A percentile compares a stretch with the other conserved stretches of the same genome.
Conservation (phyloP, 2,888 invertebrate genomes). For the Sussaba pulchella region DNA sequence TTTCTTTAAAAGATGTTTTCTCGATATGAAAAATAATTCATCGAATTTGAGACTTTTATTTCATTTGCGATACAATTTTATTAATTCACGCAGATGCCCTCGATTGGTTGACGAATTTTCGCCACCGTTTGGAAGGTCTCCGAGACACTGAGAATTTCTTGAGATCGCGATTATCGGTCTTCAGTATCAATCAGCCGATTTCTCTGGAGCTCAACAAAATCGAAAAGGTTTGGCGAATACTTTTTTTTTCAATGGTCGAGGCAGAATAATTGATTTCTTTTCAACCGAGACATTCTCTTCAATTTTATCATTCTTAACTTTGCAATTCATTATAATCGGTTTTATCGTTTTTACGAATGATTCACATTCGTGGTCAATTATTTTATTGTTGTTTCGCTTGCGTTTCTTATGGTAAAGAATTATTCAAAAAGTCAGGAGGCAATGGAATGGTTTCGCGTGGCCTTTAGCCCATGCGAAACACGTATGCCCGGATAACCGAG, state of each 20-base stretch:
- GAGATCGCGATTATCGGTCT: constrained; percentile 90
- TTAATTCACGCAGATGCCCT: constrained; percentile 85
- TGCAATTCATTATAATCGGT: too few relatives aligned
- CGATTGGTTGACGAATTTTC: constrained; percentile 85
- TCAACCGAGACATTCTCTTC: too few relatives aligned
- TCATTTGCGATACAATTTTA: background rate
- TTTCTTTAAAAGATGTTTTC: too few relatives aligned
- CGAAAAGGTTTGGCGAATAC: constrained; percentile 84
- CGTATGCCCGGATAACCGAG: background rate
- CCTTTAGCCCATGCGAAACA: background rate
- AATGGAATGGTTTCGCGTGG: background rate
- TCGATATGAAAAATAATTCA: too few relatives aligned
- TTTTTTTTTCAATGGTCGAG: constrained; percentile 7
- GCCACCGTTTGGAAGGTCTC: constrained; percentile 86
- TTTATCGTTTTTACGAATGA: too few relatives aligned
- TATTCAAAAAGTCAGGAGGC: background rate
- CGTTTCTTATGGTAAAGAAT: background rate
- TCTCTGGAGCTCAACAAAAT: constrained; percentile 88
- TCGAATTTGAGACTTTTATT: background rate
- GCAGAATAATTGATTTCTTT: background rate
- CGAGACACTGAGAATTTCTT: constrained; percentile 89
- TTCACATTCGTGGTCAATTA: too few relatives aligned
- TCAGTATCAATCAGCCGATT: constrained; percentile 91
- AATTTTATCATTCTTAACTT: too few relatives aligned
- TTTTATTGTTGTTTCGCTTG: too few relatives aligned